Evolutionary conservation across 2,888 invertebrate species (phyloP), one percentile per base, ranked within the genome.

Genomic region (Cloeon dipterum): DNA sequence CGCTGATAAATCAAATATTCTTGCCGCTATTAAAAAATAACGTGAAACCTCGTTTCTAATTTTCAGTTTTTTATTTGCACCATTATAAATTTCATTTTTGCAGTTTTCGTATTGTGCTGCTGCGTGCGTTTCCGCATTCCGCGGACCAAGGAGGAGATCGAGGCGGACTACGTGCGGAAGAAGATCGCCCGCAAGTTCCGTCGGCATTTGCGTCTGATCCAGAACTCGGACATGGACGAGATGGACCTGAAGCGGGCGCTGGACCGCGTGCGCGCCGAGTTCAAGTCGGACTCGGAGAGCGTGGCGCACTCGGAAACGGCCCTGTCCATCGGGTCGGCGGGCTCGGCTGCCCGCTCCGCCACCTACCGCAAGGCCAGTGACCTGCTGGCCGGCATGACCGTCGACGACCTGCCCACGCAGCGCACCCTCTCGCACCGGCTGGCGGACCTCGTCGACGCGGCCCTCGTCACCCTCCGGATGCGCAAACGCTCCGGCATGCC

Each of bases 81-180:
- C 29, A 20, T 21, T 34, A 20, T 19, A n/a, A 40, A 42, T 41
- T 40, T 41, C 42, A 42, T 49, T 46, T 48, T 48, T 50, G 3
- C 51, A 85, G 85, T 79, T 42, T 72, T 89, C 43, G 69, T 85
- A 50, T 59, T 88, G 37, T 91, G 89, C 54, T 91, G 89, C 52
- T 86, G 88, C 52, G 69, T 86, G 49, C 76, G 81, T 45, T 82
- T 88, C 56, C 74, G 91, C 25, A 79, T 93, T 45, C 91, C 91
- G 2, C 66, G 91, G 37, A 91, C 91, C 1, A 89, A 89, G 54
- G 88, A 89, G 56, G 88, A 91, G 58, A 91, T 93, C 43, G 88
- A 89, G 54, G 88, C 86, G 0, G 86, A 91, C 56, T 86, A 79
- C 56, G 74, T 81, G 47, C 65, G 89, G 16, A 74, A 81, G 48